Base-by-base conservation (phyloP, 2,797 vertebrate genomes). In the Ibycter americanus region DNA sequence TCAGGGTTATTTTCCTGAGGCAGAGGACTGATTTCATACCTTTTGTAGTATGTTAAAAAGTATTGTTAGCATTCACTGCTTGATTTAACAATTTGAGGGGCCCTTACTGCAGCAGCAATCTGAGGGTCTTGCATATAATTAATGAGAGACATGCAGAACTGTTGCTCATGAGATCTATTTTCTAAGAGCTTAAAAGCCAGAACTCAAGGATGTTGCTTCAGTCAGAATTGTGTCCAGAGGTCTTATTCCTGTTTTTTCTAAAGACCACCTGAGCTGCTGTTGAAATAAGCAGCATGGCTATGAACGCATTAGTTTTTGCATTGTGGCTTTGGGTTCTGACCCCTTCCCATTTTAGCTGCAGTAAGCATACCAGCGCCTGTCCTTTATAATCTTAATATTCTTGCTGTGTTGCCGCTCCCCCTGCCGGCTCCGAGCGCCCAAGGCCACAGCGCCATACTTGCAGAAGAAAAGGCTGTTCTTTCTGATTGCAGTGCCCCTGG, bases 1-100 rank as follows among this genome's bases (percentile, higher is more conserved):
- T 90, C 55, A 31, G 52, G 47, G 56, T 77, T 77, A 25, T 85
- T 96, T 87, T 87, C 92, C 49, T 36, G 52, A 54, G 40, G 83
- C 59, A 72, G 68, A 42, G 7, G 5, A 76, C 42, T 84, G 34
- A 70, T 95, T 87, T 56, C 16, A 17, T 82, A 8, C 8, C 26
- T 71, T 38, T 4, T 40, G 68, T 26, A 61, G 38, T 16, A 32
- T 8, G 7, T 74, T 70, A 52, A 83, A 68, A 67, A 76, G 18
- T 25, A 4, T 6, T 20, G 16, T 32, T 70, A 32, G 73, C 71
- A 9, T 82, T 59, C 66, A 34, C 9, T 31, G 55, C 62, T 62
- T 31, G 71, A 34, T 87, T 51, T 63, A 70, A 56, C 67, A 77
- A 34, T 80, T 71, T 34, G 47, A 34, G 20, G 42, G 20, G 22